Evolutionary conservation across 2,888 invertebrate species (phyloP).

Genomic region (Phasia obesa): DNA sequence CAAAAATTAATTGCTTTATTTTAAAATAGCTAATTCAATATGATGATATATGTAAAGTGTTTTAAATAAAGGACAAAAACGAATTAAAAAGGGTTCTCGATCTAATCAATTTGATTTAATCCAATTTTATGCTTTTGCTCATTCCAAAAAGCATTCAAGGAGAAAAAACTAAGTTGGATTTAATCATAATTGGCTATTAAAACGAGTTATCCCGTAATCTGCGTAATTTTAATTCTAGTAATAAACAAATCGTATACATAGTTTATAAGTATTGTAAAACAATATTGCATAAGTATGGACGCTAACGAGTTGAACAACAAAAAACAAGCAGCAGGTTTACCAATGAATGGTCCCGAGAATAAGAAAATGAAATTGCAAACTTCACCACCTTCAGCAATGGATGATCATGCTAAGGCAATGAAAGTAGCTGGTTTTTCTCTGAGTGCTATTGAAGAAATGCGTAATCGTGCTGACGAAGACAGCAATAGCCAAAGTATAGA

Average conservation of each 20-base stretch:
- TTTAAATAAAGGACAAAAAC: slow-evolving; percentile 15
- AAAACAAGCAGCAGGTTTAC: slow-evolving; percentile 6
- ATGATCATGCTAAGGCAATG: slow-evolving; percentile 74
- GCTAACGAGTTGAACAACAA: slow-evolving; percentile 7
- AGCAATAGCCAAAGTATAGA: slow-evolving; percentile 76
- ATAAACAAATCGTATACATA: slow-evolving; percentile 44
- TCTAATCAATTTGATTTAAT: slow-evolving; percentile 82
- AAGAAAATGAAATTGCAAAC: slow-evolving; percentile 54
- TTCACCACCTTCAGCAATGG: slow-evolving; percentile 37
- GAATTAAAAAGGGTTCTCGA: slow-evolving; percentile 74
- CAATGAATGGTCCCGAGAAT: slow-evolving; percentile 29
- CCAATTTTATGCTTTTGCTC: slow-evolving; percentile 78
- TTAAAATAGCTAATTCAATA: not conserved
- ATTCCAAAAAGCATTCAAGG: slow-evolving; percentile 76
- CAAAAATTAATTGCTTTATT: not conserved
- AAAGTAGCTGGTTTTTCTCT: slow-evolving; percentile 80
- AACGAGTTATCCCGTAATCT: slow-evolving; percentile 77
- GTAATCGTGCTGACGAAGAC: slow-evolving; percentile 77
- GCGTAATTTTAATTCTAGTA: slow-evolving; percentile 46
- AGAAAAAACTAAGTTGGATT: slow-evolving; percentile 80
- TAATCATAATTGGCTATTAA: slow-evolving; percentile 83
- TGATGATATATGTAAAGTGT: slow-evolving; percentile 33
- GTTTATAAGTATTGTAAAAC: slow-evolving; percentile 38
- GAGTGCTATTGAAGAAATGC: slow-evolving; percentile 80
- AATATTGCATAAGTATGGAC: slow-evolving; percentile 21